Evolutionary conservation across 2,113 vertebrate genomes (phyloP).

Genomic region (Grammomys dolichurus): DNA sequence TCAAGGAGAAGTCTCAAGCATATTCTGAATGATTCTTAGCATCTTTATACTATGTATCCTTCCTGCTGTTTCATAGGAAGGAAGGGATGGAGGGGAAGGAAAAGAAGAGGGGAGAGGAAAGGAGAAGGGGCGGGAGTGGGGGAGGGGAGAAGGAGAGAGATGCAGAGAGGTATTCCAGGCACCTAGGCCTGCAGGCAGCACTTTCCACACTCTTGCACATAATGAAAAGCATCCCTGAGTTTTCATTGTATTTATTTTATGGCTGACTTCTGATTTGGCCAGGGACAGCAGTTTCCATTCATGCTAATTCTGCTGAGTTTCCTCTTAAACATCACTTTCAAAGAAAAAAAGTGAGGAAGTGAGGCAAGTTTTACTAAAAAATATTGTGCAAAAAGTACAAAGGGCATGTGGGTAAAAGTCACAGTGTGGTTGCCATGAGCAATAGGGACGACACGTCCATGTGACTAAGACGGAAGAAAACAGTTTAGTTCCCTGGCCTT

Average conservation of each 20-base stretch:
- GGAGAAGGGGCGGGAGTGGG: background rate
- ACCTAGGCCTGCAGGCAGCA: background rate
- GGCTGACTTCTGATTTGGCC: slow-evolving; percentile 65
- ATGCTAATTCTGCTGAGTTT: slow-evolving; percentile 42
- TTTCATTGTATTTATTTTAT: slow-evolving; percentile 46
- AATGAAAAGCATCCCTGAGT: slow-evolving; percentile 45
- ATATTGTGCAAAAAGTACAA: background rate
- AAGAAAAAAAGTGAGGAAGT: slow-evolving; percentile 8
- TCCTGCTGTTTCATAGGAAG: background rate
- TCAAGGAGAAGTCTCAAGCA: background rate
- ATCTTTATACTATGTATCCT: background rate
- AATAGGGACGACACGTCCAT: background rate
- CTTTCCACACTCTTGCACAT: background rate
- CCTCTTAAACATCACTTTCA: slow-evolving; percentile 66
- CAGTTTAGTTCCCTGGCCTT: background rate
- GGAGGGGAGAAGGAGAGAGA: background rate
- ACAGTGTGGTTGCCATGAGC: background rate
- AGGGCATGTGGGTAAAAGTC: background rate
- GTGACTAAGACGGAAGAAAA: background rate
- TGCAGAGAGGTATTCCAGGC: background rate
- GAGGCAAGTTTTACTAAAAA: slow-evolving; percentile 17
- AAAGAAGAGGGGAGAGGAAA: background rate
- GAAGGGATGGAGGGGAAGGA: too few relatives aligned
- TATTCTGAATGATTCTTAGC: background rate
- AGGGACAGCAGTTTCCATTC: slow-evolving; percentile 50